Percentiles rank a stretch among this genome's conserved stretches.
phyloP scores from a whole-genome alignment of 1,140 invertebrate species.

The Drosophila malerkotliana region DNA sequence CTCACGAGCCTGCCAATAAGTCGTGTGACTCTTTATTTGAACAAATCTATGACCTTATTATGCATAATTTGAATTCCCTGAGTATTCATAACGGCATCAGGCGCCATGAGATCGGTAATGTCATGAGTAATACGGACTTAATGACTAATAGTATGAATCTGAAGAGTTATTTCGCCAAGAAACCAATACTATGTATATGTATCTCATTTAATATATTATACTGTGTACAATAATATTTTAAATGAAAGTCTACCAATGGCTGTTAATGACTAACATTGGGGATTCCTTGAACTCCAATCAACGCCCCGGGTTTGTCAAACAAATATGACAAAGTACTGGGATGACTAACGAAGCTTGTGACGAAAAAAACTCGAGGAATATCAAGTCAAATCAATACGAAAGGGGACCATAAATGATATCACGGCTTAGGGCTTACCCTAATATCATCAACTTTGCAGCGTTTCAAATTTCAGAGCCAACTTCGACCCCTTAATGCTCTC shows the following conservation, averaged over 20 bases:
- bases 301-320: slow-evolving; percentile 7
- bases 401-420: slow-evolving; percentile 42
- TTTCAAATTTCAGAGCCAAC: slow-evolving; percentile 45
- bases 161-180: no score
- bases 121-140: background rate
- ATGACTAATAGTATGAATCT: no score
- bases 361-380: background rate
- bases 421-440: slow-evolving; percentile 38
- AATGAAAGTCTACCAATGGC: no score
- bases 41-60: slow-evolving; percentile 46
- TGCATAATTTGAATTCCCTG: slow-evolving; percentile 51
- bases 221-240: no score
- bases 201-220: no score
- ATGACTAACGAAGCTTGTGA: slow-evolving; percentile 21
- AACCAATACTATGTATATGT: no score
- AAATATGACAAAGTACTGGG: slow-evolving; percentile 23
- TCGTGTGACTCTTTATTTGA: slow-evolving; percentile 20
- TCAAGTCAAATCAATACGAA: background rate
- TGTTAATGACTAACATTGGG: background rate
- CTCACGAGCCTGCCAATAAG: slow-evolving; percentile 6
- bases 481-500: slow-evolving; percentile 17
- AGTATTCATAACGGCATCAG: slow-evolving; percentile 21
- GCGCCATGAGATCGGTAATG: background rate
- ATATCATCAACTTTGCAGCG: slow-evolving; percentile 44
- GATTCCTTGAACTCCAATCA: slow-evolving; percentile 33